Base-by-base conservation (phyloP, 2,113 vertebrate genomes). In the Oriolus oriolus region DNA sequence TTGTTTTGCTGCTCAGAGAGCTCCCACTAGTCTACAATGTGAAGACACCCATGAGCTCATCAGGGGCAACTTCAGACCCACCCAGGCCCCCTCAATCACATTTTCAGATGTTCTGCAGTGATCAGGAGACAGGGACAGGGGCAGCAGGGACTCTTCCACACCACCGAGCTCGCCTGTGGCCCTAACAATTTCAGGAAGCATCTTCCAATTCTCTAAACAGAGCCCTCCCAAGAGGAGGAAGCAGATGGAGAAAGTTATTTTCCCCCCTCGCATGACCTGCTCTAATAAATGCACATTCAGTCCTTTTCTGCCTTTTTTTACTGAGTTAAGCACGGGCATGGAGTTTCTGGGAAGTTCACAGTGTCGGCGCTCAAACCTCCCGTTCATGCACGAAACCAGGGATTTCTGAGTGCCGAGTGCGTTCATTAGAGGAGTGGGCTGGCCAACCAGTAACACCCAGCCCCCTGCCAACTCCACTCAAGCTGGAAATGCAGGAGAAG, bases 241-340 rank as follows among this genome's bases (percentile, higher is more conserved):
- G 95, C 96, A 96, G 91, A 96, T 96, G 91, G 94, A 96, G 94
- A 97, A 96, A 97, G 96, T 96, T 87, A 89, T 89, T 93, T 93
- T 89, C 23, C 95, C 88, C 80, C 61, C 57, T 57, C 10, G 1
- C 78, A 80, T 94, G 89, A 97, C 93, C 96, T 84, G 87, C 30
- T 83, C 84, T 91, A 95, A 91, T 93, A 96, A 96, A 95, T 74
- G 92, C 93, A 89, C 73, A 81, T 56, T 84, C 89, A 94, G 93
- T 71, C 64, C 82, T 96, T 86, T 96, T 87, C 76, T 84, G 83
- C 54, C 90, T 86, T 61, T 93, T 93, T 64, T 47, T 27, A 59
- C 35, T 1, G 13, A 84, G 86, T 53, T 74, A 66, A 86, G 85
- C 18, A 2, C 11, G 0, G 5, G 78, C 76, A 44, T 12, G n/a